Percentiles rank a stretch among this genome's conserved stretches.
These are phyloP conservation scores for Dioctria rufipes DNA, from an alignment of 2,888 invertebrate species.

Conservation along the genomic window DNA sequence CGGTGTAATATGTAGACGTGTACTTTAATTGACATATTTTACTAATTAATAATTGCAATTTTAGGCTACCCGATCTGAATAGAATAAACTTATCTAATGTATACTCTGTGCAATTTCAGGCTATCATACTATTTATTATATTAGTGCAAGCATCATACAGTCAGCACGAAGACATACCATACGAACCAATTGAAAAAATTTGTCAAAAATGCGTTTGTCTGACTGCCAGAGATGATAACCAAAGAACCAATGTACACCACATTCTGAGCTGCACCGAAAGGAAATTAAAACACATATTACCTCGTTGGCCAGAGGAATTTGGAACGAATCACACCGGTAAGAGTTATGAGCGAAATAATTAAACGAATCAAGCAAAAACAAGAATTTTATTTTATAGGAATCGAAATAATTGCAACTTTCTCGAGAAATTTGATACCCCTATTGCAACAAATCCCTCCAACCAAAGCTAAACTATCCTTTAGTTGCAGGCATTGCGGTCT, in stretches of 20 bases:
- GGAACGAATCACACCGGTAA: constrained; percentile 65
- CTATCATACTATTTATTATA: constrained; percentile 5
- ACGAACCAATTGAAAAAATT: constrained; percentile 66
- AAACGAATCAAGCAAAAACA: neutral
- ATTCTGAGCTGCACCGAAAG: constrained; percentile 66
- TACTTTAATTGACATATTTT: too few species aligned
- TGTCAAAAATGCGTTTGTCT: constrained; percentile 67
- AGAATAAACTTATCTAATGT: too few species aligned
- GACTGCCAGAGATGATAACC: constrained; percentile 62
- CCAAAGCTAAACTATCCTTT: constrained; percentile 66
- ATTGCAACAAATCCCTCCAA: constrained; percentile 69
- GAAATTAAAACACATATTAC: constrained; percentile 68
- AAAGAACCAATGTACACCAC: constrained; percentile 61
- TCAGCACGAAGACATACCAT: constrained; percentile 68
- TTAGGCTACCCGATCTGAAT: too few species aligned
- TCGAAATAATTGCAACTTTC: constrained; percentile 66
- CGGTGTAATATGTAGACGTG: too few species aligned
- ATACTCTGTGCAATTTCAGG: neutral
- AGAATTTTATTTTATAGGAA: constrained; percentile 58
- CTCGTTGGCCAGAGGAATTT: constrained; percentile 69
- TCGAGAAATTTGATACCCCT: constrained; percentile 67
- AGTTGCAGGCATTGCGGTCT: constrained; percentile 69
- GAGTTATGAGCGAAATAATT: neutral
- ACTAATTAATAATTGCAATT: too few species aligned
- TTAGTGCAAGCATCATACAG: neutral